A percentile compares a stretch with the other conserved stretches of the same genome.
These are phyloP conservation scores for Acanthopagrus latus DNA, from an alignment of 2,797 vertebrate genomes.

Conservation along the genomic window DNA sequence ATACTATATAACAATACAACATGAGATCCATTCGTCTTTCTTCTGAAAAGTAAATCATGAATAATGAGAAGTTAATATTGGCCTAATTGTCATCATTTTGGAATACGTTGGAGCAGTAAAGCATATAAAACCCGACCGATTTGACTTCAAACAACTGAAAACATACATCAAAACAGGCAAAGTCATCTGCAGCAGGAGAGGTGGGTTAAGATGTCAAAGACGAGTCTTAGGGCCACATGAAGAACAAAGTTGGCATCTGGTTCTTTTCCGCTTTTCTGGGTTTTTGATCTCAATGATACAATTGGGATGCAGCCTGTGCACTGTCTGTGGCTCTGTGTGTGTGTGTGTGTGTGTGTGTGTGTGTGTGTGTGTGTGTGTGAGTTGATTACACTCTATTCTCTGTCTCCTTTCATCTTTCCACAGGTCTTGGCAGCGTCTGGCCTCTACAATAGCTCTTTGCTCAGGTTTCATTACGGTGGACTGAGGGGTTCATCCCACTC, in stretches of 20 bases:
- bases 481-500: slow-evolving; percentile 24
- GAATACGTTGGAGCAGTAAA: background rate
- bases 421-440: slow-evolving; percentile 50
- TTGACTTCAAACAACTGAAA: slow-evolving; percentile 1
- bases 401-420: slow-evolving; percentile 63
- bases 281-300: slow-evolving; percentile 45
- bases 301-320: slow-evolving; percentile 34
- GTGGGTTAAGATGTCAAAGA: slow-evolving; percentile 13
- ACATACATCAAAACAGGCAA: background rate
- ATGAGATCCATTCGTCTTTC: background rate
- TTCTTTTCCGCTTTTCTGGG: slow-evolving; percentile 19
- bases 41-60: background rate
- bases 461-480: slow-evolving; percentile 50
- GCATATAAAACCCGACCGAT: background rate
- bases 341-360: slow-evolving; percentile 25
- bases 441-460: slow-evolving; percentile 48
- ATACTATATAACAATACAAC: background rate
- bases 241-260: slow-evolving; percentile 34
- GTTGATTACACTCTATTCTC: slow-evolving; percentile 62
- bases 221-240: background rate
- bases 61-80: background rate
- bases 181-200: slow-evolving; percentile 1
- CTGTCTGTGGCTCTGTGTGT: background rate
- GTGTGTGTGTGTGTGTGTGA: slow-evolving; percentile 17
- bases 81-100: background rate